Percentiles rank a stretch among this genome's conserved stretches.
Evolutionary conservation across 2,113 vertebrate genomes (phyloP).

Genomic region (Ammospiza nelsoni): DNA sequence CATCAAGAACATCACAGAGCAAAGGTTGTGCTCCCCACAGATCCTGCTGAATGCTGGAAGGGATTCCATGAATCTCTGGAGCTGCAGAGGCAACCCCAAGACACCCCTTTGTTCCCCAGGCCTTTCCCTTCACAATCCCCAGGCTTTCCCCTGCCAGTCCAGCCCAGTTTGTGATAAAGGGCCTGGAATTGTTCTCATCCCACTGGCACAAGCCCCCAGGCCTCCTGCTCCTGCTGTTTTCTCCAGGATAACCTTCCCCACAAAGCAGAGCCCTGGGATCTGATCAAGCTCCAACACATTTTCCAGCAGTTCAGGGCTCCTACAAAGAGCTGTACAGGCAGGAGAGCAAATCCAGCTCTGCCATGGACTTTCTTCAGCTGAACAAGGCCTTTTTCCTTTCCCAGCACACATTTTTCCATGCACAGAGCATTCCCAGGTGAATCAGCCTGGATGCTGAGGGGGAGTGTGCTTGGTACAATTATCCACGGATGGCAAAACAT

Average conservation of each 20-base stretch:
- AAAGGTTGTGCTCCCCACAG: not conserved
- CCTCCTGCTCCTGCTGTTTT: not conserved
- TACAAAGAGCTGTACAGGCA: not conserved
- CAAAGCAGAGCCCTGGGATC: not conserved
- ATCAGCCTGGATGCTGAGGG: not conserved
- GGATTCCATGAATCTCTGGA: slow-evolving; percentile 59
- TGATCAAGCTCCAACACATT: slow-evolving; percentile 56
- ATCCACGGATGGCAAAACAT: not conserved
- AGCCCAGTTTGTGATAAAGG: not conserved
- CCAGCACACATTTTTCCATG: not conserved
- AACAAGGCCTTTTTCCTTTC: not conserved
- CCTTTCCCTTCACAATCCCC: not conserved
- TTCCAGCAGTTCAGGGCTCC: not conserved
- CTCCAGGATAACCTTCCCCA: not conserved
- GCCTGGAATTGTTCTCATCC: not conserved
- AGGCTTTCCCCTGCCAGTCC: not conserved
- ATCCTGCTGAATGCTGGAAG: slow-evolving; percentile 15
- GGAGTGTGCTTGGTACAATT: not conserved
- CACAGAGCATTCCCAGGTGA: not conserved
- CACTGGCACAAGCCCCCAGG: not conserved
- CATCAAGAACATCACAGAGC: slow-evolving; percentile 67
- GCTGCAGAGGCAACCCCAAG: slow-evolving; percentile 58
- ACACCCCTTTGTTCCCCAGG: not conserved
- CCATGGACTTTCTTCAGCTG: not conserved
- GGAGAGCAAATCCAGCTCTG: not conserved